Evolutionary conservation across 1,140 invertebrate species (phyloP).

Genomic region (Trachymyrmex cornetzi): DNA sequence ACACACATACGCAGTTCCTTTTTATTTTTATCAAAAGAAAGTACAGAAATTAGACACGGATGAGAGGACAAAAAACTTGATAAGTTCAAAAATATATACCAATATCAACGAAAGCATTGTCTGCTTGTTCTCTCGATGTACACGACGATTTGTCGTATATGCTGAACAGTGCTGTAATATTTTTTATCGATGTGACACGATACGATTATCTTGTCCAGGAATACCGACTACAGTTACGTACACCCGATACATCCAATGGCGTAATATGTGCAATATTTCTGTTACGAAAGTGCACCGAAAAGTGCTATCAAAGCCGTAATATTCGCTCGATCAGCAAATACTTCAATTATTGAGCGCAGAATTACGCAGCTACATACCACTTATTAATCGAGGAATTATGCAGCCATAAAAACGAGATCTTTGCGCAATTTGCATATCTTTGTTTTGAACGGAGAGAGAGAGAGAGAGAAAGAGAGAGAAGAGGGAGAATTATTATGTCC

Average conservation of each 20-base stretch:
- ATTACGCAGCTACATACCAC: background rate
- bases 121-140: background rate
- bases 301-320: background rate
- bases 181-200: constrained; percentile 30
- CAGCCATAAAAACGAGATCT: constrained; percentile 3
- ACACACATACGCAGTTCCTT: background rate
- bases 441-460: background rate
- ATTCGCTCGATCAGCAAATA: constrained; percentile 46
- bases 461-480: background rate
- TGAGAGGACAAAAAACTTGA: background rate
- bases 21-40: background rate
- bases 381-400: constrained; percentile 14
- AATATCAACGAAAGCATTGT: background rate
- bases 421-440: constrained; percentile 31
- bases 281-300: constrained; percentile 31
- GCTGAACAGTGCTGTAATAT: background rate
- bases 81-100: background rate
- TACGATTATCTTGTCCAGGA: constrained; percentile 38
- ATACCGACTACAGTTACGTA: constrained; percentile 28
- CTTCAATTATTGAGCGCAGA: constrained; percentile 36
- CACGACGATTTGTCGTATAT: background rate
- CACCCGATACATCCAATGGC: constrained; percentile 31
- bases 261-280: constrained; percentile 40
- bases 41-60: background rate
- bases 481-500: background rate